Base-by-base conservation (phyloP, 2,797 vertebrate genomes). In the Pelochelys cantorii region DNA sequence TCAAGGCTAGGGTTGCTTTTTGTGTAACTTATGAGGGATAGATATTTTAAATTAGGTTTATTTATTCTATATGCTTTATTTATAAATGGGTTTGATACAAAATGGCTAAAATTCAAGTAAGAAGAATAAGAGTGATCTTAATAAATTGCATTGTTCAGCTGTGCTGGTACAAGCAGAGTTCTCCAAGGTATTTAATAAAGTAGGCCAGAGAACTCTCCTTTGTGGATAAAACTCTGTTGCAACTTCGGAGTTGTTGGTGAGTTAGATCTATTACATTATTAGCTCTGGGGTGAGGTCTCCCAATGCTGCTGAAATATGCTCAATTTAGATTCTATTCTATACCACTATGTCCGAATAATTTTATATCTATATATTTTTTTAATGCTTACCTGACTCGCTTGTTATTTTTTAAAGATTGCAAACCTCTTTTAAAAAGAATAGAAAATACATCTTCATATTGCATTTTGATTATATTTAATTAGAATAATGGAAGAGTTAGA, bases 251-350 rank as follows among this genome's bases (percentile, higher is more conserved):
- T 79, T 90, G 31, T 90, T 92, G 85, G 87, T 96, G 84, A 97
- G 90, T 94, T 87, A 88, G 87, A 90, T 83, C 88, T 91, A 93
- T 93, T 97, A 96, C 74, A 90, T 96, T 95, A 97, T 95, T 96
- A 95, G 95, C 95, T 97, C 92, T 94, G 91, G 96, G 93, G 85
- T 97, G 95, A 96, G 86, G 93, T 93, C 94, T 96, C 95, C 93
- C 96, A 96, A 80, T 84, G 87, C 93, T 97, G 81, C 86, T 97
- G 96, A 95, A 95, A 97, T 87, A 97, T 95, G 93, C 93, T 96
- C 96, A 90, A 93, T 95, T 97, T 96, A 97, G 97, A 96, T 97
- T 97, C 96, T 93, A 85, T 95, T 96, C 96, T 97, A 88, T 97
- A 92, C 92, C 95, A 91, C 74, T 83, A 65, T 0, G 0, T 96